Base-by-base conservation (phyloP, 2,113 vertebrate species). In the Osmerus mordax region DNA sequence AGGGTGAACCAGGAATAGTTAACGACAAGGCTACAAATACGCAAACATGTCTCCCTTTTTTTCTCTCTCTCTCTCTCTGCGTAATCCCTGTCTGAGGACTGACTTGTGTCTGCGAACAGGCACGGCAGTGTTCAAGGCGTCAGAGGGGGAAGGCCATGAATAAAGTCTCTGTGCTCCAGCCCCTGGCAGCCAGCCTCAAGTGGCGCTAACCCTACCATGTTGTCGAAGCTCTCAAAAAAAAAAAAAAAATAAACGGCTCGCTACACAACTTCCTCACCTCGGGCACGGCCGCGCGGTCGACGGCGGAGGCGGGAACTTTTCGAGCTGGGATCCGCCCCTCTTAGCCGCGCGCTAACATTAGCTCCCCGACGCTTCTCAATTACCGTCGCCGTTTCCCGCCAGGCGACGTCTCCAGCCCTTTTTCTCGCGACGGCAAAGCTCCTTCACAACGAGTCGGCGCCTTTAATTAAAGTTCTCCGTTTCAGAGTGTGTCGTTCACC, bases 401-500 rank as follows among this genome's bases (percentile, higher is more conserved):
- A 25, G 54, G 23, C 28, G 41, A 41, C 74, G 32, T 56, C 47
- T 66, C 29, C 25, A n/a, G 59, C 71, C 67, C 71, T 72, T 72
- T 78, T 64, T 73, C 3, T 28, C 13, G 25, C 61, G 3, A 41
- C 11, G 62, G 18, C 52, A 64, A n/a, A 9, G 29, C 63, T 81
- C 83, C 86, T 82, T 77, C 81, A 74, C 77, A 87, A 87, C 83
- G 84, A 86, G 78, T 84, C 80, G 71, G 81, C 60, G 76, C 72
- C 75, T 90, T 80, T 88, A 89, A 90, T 90, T 89, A 87, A 89
- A 91, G 84, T 82, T 84, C 87, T 86, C 86, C 75, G 83, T 86
- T 83, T 83, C 85, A 63, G 78, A 87, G 87, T 83, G 86, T 19
- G 75, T 84, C 78, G 83, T 86, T 90, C 87, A 90, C 83, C 89